phyloP scores from a whole-genome alignment of 2,797 vertebrate genomes.

The Scolopax bukidnonensis region DNA sequence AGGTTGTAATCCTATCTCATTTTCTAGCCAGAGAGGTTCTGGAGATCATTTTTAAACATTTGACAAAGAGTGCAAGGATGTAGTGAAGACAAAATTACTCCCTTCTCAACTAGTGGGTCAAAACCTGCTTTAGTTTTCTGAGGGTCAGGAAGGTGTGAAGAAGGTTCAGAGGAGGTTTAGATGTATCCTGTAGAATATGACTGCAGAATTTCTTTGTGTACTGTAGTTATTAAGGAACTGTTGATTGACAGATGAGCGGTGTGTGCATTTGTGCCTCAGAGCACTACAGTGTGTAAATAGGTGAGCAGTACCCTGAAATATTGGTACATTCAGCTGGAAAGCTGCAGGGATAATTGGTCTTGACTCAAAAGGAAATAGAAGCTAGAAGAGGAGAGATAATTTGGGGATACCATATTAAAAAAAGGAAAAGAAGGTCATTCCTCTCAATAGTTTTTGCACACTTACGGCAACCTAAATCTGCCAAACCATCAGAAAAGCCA shows the following conservation, averaged over 20 bases:
- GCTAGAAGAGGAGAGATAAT: conserved; percentile 18
- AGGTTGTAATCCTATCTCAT: neutral
- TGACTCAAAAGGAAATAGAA: conserved; percentile 1
- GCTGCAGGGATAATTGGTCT: neutral
- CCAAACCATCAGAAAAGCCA: conserved; percentile 35
- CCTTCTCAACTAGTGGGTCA: neutral
- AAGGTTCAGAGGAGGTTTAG: neutral
- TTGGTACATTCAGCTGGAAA: conserved; percentile 11
- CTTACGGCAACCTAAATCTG: conserved; percentile 22
- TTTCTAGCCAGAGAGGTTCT: neutral
- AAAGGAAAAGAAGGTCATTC: conserved; percentile 29
- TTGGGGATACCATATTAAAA: neutral
- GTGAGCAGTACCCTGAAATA: conserved; percentile 1
- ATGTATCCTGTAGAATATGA: neutral
- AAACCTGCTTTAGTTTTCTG: neutral
- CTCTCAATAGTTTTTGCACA: neutral
- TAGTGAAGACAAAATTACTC: neutral
- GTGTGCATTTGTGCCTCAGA: neutral
- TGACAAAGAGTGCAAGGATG: neutral
- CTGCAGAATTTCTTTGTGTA: neutral
- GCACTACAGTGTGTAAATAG: neutral
- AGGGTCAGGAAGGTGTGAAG: neutral
- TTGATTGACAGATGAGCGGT: neutral
- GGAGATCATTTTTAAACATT: neutral
- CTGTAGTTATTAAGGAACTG: neutral